These are phyloP conservation scores for Ibidorhyncha struthersii DNA, from an alignment of 2,113 vertebrate genomes.

Conservation along the genomic window DNA sequence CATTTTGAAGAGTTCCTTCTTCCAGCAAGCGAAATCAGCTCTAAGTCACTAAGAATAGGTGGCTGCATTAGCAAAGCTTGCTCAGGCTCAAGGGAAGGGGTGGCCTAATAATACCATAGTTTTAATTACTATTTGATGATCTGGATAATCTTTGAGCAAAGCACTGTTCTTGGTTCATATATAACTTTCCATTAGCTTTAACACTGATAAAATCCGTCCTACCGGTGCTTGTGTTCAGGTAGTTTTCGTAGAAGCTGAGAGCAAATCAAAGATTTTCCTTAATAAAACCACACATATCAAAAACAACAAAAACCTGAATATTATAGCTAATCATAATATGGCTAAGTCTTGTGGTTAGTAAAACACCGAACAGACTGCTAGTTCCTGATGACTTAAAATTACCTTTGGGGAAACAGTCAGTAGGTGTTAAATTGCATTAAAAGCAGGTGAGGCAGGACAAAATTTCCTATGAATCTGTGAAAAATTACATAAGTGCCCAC, in stretches of 20 bases:
- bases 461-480: not conserved
- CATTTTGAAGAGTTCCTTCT: constrained; percentile 4
- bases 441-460: not conserved
- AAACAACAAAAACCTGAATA: not conserved
- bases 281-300: not conserved
- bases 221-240: not conserved
- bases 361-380: not conserved
- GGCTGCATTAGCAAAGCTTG: constrained; percentile 13
- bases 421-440: not conserved
- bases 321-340: not conserved
- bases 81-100: not conserved
- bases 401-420: not conserved
- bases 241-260: not conserved
- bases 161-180: not conserved
- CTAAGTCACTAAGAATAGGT: not conserved
- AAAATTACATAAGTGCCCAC: not conserved
- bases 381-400: not conserved
- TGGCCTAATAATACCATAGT: not conserved
- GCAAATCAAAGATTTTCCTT: not conserved
- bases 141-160: constrained; percentile 10
- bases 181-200: not conserved
- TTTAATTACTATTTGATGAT: constrained; percentile 31
- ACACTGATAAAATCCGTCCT: not conserved
- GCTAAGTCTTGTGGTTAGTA: not conserved
- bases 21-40: not conserved